These are phyloP conservation scores for Turnix velox DNA, from an alignment of 2,113 vertebrate genomes.

Conservation along the genomic window DNA sequence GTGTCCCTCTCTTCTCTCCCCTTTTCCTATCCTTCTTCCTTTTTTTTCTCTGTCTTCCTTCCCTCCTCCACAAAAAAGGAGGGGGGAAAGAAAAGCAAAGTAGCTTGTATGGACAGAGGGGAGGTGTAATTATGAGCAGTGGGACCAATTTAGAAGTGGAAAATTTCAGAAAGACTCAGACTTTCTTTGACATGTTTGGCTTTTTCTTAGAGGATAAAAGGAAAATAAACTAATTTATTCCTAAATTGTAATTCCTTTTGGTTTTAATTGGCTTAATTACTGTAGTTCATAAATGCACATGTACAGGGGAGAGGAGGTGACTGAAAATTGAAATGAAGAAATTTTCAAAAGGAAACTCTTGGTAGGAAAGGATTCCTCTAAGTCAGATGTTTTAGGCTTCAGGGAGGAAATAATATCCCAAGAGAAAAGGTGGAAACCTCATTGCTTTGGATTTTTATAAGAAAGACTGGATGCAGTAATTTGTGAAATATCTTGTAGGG, in stretches of 20 bases:
- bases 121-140: conserved; percentile 45
- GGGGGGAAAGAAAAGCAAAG: background rate
- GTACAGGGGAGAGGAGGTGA: background rate
- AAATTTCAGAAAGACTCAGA: background rate
- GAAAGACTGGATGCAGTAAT: background rate
- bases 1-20: background rate
- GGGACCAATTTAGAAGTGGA: conserved; percentile 52
- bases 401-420: background rate
- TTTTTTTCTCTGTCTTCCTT: background rate
- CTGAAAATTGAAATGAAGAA: background rate
- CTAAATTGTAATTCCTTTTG: conserved; percentile 12
- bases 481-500: background rate
- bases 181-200: background rate
- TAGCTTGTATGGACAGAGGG: background rate
- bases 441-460: background rate
- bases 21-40: background rate
- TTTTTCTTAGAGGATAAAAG: conserved; percentile 32
- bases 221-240: conserved; percentile 49
- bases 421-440: conserved; percentile 19
- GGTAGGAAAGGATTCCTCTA: background rate
- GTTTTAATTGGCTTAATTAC: conserved; percentile 35
- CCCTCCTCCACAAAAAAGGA: background rate
- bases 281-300: background rate
- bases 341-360: background rate
- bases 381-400: background rate